phyloP scores from a whole-genome alignment of 2,797 vertebrate genomes.

The Malurus leucopterus region DNA sequence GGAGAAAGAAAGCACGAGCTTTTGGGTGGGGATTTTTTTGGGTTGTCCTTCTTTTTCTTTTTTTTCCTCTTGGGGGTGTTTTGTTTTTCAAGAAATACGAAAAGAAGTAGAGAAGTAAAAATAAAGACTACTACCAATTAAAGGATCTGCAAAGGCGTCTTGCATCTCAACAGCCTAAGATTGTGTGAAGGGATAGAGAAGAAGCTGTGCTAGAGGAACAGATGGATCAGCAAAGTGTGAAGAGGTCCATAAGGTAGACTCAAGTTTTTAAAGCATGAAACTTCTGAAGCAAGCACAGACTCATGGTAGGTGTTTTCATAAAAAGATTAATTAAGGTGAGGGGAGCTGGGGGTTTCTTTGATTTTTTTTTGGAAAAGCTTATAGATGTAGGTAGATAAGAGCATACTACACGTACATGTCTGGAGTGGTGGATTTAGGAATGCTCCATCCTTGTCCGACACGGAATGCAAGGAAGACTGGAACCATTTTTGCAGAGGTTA shows the following conservation, averaged over 20 bases:
- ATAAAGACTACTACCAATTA: slow-evolving; percentile 43
- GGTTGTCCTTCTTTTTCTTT: rapidly evolving
- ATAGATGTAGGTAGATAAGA: not conserved
- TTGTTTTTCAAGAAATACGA: not conserved
- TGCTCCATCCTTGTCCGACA: not conserved
- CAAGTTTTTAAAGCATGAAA: slow-evolving; percentile 44
- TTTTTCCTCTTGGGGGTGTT: rapidly evolving
- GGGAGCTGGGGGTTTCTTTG: not conserved
- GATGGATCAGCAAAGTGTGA: slow-evolving; percentile 51
- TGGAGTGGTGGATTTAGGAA: not conserved
- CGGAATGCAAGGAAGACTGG: not conserved
- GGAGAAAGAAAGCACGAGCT: not conserved
- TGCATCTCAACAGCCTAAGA: slow-evolving; percentile 48
- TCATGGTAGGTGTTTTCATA: slow-evolving; percentile 13
- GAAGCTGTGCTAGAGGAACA: slow-evolving; percentile 55
- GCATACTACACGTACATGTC: rapidly evolving
- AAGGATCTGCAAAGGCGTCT: slow-evolving; percentile 56
- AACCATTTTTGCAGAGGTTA: not conserved
- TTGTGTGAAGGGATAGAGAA: slow-evolving; percentile 45
- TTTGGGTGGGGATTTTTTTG: not conserved
- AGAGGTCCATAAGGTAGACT: slow-evolving; percentile 53
- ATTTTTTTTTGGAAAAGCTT: not conserved
- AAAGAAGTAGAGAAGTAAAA: slow-evolving; percentile 12
- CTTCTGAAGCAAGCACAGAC: slow-evolving; percentile 16
- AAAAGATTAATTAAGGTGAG: not conserved